Base-by-base conservation (phyloP, 2,888 invertebrate species). In the Crematogaster levior region DNA sequence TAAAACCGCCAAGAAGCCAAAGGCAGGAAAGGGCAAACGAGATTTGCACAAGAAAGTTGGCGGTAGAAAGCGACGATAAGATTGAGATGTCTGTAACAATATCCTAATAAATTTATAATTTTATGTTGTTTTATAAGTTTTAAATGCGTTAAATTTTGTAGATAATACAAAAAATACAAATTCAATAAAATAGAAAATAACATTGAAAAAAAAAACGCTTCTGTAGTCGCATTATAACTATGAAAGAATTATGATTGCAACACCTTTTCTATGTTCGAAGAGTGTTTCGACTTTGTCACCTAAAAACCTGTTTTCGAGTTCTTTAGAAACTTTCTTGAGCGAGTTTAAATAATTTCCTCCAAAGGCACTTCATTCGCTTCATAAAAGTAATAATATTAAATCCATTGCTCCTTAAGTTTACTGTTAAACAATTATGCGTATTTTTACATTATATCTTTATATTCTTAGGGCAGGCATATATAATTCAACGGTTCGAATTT, bases 1-100 rank as follows among this genome's bases (percentile, higher is more conserved):
- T 66, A 89, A 88, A 86, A 90, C 90, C 80, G 74, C 37, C 72
- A 96, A 95, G 85, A 96, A 97, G 93, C 97, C 97, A 0, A 97
- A 97, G 92, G 96, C 95, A 66, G 97, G 97, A 15, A 96, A 96
- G 91, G 97, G 97, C 12, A 96, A 97, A 89, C 95, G 97, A 85
- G 96, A 97, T 92, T 96, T 96, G 0, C 96, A 95, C 86, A 96
- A 96, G 92, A 96, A 96, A 89, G 95, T 95, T n/a, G 94, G 95
- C 43, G 97, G 97, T 2, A 96, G 97, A 85, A 97, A 97, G 93
- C 95, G 97, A 93, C 96, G 97, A 95, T 97, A 95, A 83, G 6
- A 85, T 34, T 56, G 51, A 58, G n/a, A 60, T 56, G 30, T 53
- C 30, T 77, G 46, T 92, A 24, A 46, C 18, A 24, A 58, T 58